These are phyloP conservation scores for Apus apus DNA, from an alignment of 2,113 vertebrate genomes.

Conservation along the genomic window DNA sequence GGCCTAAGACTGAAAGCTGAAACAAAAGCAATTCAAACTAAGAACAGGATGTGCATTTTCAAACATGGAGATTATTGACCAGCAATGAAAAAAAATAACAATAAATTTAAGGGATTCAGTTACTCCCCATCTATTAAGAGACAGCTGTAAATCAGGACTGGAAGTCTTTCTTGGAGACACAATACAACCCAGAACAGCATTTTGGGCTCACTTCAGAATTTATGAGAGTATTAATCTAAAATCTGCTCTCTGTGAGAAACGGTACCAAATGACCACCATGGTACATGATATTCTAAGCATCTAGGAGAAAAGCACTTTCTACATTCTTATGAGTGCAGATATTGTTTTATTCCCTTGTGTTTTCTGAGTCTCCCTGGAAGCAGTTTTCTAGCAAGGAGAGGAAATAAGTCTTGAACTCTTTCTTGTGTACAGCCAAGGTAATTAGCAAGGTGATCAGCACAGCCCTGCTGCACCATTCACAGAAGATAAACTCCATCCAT, in stretches of 20 bases:
- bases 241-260: background rate
- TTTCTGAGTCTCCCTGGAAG: background rate
- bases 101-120: background rate
- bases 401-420: background rate
- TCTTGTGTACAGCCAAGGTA: background rate
- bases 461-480: rapidly evolving
- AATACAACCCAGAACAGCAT: background rate
- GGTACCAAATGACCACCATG: background rate
- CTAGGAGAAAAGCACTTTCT: background rate
- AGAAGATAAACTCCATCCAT: background rate
- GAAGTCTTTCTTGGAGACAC: background rate
- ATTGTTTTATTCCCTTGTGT: background rate
- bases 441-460: background rate
- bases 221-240: background rate
- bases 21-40: background rate
- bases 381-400: background rate
- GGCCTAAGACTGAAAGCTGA: rapidly evolving
- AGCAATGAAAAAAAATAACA: background rate
- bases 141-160: background rate
- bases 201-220: background rate
- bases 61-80: background rate
- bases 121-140: background rate
- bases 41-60: background rate
- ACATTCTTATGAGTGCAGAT: background rate
- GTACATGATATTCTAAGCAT: background rate